These are phyloP conservation scores for Parazoanthus darwini DNA, from an alignment of 92 coral and sea anemone species.

Conservation along the genomic window DNA sequence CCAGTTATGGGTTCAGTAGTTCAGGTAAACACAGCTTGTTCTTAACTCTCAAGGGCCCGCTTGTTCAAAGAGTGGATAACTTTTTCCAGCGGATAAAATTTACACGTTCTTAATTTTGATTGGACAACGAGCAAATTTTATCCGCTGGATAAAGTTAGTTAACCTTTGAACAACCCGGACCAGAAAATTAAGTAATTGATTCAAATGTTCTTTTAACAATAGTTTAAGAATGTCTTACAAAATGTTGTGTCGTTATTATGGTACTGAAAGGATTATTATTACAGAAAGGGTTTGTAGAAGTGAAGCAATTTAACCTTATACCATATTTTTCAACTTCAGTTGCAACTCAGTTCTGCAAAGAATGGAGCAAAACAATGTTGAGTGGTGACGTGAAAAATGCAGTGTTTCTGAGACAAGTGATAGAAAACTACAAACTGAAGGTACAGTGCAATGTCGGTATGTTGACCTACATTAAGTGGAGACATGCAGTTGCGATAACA, in stretches of 20 bases:
- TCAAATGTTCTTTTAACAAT: no score
- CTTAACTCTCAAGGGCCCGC: background rate
- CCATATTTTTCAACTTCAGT: conserved; percentile 47
- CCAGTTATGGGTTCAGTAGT: conserved; percentile 45
- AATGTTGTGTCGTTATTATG: no score
- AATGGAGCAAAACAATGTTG: conserved; percentile 91
- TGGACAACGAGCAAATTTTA: no score
- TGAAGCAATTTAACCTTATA: background rate
- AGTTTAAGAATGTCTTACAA: no score
- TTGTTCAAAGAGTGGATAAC: no score
- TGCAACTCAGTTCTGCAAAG: conserved; percentile 82
- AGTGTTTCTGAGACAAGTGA: conserved; percentile 94
- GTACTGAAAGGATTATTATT: no score
- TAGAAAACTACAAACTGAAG: conserved; percentile 94
- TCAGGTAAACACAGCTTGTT: conserved; percentile 33
- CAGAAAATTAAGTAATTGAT: no score
- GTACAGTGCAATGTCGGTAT: conserved; percentile 34
- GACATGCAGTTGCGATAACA: no score
- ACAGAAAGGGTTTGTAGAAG: background rate
- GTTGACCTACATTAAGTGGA: background rate
- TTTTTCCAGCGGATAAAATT: no score
- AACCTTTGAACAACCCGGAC: no score
- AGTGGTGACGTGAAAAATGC: conserved; percentile 78
- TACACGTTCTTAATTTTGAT: no score
- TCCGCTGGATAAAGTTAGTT: no score